Evolutionary conservation across 1,140 invertebrate species (phyloP).

Genomic region (Brachystomella parvula): DNA sequence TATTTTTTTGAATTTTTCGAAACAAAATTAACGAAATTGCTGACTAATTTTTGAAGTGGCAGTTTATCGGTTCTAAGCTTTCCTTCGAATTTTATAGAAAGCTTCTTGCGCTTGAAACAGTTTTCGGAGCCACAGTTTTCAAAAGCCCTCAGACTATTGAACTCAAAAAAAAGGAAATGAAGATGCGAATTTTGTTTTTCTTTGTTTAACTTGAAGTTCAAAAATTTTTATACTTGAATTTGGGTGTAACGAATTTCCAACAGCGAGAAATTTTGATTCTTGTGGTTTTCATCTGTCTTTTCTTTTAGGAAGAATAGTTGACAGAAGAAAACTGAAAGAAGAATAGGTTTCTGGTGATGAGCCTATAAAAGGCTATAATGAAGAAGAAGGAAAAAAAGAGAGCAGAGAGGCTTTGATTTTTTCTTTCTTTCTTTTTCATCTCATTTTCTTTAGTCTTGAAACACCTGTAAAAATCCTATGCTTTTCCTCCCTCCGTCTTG

Average conservation of each 20-base stretch:
- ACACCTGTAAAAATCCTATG: too few species aligned
- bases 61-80: too few species aligned
- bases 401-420: constrained; percentile 13
- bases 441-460: constrained; percentile 1
- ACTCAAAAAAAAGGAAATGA: constrained; percentile 1
- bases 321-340: too few species aligned
- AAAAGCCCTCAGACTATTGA: too few species aligned
- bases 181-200: not conserved
- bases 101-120: too few species aligned
- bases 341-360: too few species aligned
- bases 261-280: not conserved
- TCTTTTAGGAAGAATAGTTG: too few species aligned
- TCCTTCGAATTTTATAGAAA: too few species aligned
- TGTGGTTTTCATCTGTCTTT: not conserved
- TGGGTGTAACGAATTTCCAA: not conserved
- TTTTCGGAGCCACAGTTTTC: too few species aligned
- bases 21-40: too few species aligned
- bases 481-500: not conserved
- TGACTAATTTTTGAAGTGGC: too few species aligned
- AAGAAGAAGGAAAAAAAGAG: constrained; percentile 9
- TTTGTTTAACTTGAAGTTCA: not conserved
- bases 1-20: too few species aligned
- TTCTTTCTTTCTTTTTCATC: not conserved
- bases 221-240: not conserved
- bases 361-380: not conserved